Evolutionary conservation across 2,113 vertebrate genomes (phyloP).

Genomic region (Callaeas wilsoni): DNA sequence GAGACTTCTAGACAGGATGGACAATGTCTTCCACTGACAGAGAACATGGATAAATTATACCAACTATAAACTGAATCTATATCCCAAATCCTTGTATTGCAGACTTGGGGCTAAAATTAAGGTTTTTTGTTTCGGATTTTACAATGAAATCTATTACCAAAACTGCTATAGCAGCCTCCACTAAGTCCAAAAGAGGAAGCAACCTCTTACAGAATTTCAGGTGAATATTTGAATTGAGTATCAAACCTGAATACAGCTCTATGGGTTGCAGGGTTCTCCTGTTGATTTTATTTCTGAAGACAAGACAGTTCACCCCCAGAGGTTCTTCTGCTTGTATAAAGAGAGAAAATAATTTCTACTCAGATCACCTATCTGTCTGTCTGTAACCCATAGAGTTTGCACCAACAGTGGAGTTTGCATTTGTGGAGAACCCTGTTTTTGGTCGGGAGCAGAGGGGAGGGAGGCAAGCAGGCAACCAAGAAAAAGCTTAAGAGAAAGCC

Average conservation of each 20-base stretch:
- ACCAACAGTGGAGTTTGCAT: neutral
- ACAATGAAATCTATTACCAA: neutral
- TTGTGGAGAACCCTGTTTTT: neutral
- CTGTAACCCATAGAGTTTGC: neutral
- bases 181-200: neutral
- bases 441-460: neutral
- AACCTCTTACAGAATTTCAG: neutral
- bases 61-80: neutral
- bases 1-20: neutral
- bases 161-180: neutral
- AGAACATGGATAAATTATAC: neutral
- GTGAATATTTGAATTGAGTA: neutral
- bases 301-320: neutral
- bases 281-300: neutral
- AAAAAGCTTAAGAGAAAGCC: neutral
- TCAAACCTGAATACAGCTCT: neutral
- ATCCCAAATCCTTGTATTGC: neutral
- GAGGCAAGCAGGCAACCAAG: neutral
- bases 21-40: neutral
- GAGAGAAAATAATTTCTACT: neutral
- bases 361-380: neutral
- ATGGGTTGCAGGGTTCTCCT: neutral
- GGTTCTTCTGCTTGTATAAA: neutral
- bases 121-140: neutral
- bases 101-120: neutral